These are phyloP conservation scores for Tineola bisselliella DNA, from an alignment of 2,888 invertebrate genomes.

Conservation along the genomic window DNA sequence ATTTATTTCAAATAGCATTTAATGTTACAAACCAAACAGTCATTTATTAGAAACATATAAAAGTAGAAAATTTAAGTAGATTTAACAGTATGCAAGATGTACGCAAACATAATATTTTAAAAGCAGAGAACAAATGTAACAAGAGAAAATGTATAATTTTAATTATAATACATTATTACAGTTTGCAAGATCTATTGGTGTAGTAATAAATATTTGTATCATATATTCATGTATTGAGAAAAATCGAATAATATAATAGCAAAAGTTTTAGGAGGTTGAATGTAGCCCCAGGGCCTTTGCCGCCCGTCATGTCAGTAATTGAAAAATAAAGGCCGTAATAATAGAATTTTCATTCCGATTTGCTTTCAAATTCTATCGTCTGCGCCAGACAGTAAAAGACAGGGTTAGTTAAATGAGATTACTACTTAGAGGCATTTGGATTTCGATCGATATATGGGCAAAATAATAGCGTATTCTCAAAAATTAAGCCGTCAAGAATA, in stretches of 20 bases:
- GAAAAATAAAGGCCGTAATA: slow-evolving; percentile 68
- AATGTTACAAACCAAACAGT: no score
- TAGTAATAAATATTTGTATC: neutral
- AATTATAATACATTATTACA: no score
- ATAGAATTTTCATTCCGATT: slow-evolving; percentile 67
- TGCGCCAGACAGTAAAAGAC: slow-evolving; percentile 44
- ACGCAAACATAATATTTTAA: no score
- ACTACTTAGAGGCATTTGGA: neutral
- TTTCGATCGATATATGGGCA: neutral
- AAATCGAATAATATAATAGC: neutral
- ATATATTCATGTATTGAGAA: neutral
- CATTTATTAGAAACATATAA: no score
- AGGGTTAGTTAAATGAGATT: slow-evolving; percentile 1
- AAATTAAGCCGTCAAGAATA: no score
- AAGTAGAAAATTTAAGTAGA: no score
- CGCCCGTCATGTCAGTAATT: slow-evolving; percentile 55
- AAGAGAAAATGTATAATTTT: no score
- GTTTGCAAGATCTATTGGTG: neutral
- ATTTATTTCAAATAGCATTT: no score
- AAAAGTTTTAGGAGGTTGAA: neutral
- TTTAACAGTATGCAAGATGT: no score
- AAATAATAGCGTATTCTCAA: neutral
- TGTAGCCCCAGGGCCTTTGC: slow-evolving; percentile 44
- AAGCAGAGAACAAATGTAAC: no score
- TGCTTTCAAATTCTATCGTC: slow-evolving; percentile 58